phyloP scores from a whole-genome alignment of 1,140 invertebrate genomes.

The Drosophila novamexicana region DNA sequence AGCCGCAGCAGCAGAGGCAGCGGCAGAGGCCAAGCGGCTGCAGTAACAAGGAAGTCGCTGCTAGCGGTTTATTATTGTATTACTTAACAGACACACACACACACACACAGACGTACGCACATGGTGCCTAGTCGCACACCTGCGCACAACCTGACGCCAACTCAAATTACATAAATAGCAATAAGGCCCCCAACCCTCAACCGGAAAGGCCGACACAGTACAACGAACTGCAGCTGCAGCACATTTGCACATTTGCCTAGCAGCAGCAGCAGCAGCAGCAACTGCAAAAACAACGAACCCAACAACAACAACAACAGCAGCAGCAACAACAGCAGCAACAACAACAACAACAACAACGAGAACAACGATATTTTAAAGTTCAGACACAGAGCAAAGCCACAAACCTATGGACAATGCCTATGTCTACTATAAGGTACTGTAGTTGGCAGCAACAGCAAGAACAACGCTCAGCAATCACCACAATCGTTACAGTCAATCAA shows the following conservation, averaged over 20 bases:
- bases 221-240: slow-evolving; percentile 73
- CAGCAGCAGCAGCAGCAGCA: slow-evolving; percentile 31
- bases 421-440: slow-evolving; percentile 84
- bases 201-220: slow-evolving; percentile 49
- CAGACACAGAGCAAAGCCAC: slow-evolving; percentile 51
- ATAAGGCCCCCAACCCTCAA: slow-evolving; percentile 19
- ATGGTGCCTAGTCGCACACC: slow-evolving; percentile 36
- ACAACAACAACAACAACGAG: slow-evolving; percentile 39
- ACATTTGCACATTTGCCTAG: slow-evolving; percentile 44
- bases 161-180: slow-evolving; percentile 80
- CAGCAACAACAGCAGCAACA: slow-evolving; percentile 32
- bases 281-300: slow-evolving; percentile 13
- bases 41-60: slow-evolving; percentile 68
- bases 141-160: slow-evolving; percentile 54
- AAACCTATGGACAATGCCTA: slow-evolving; percentile 84
- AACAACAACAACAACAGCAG: slow-evolving; percentile 16
- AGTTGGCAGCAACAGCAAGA: slow-evolving; percentile 32
- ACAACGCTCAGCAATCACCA: slow-evolving; percentile 8
- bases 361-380: slow-evolving; percentile 64
- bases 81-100: slow-evolving; percentile 40
- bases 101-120: slow-evolving; percentile 12
- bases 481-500: slow-evolving; percentile 17
- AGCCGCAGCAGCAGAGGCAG: slow-evolving; percentile 33
- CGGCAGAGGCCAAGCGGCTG: slow-evolving; percentile 1
- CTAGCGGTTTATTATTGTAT: slow-evolving; percentile 73